Conservation (phyloP, 1,140 invertebrate species). For the Camponotus pennsylvanicus region DNA sequence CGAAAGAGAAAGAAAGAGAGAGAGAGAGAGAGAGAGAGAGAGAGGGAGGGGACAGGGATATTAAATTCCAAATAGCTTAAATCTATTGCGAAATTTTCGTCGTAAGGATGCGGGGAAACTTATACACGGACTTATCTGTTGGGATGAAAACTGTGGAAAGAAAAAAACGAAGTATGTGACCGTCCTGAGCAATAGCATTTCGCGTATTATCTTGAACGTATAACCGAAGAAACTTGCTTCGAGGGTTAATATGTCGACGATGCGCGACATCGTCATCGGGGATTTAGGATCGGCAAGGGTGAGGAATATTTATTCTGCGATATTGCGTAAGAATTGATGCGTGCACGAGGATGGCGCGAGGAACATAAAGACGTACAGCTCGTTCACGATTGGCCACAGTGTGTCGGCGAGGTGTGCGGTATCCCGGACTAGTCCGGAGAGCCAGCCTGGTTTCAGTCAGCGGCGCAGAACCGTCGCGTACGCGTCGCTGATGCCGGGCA, state of each 20-base stretch:
- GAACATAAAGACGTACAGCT: conserved; percentile 42
- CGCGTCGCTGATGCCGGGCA: conserved; percentile 40
- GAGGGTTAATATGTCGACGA: not conserved
- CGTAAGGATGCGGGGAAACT: not conserved
- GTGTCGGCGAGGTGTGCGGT: conserved; percentile 51
- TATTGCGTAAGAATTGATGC: conserved; percentile 53
- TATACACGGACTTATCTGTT: not conserved
- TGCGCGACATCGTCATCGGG: too few species aligned
- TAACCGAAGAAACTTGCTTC: not conserved
- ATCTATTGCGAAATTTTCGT: not conserved
- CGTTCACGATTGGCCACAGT: conserved; percentile 42
- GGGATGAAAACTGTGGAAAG: not conserved
- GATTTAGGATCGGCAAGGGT: not conserved
- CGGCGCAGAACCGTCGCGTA: conserved; percentile 63
- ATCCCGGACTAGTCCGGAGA: conserved; percentile 51
- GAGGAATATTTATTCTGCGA: conserved; percentile 16
- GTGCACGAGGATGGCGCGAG: conserved; percentile 39
- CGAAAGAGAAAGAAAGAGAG: not conserved
- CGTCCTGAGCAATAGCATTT: not conserved
- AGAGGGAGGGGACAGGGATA: too few species aligned
- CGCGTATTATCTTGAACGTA: not conserved
- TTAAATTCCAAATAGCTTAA: not conserved
- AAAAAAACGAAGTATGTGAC: not conserved
- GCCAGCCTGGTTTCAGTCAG: conserved; percentile 59
- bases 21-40: not conserved